Percentiles rank a stretch among this genome's conserved stretches.
phyloP scores from a whole-genome alignment of 1,140 invertebrate genomes.

The Eulimnadia texana region DNA sequence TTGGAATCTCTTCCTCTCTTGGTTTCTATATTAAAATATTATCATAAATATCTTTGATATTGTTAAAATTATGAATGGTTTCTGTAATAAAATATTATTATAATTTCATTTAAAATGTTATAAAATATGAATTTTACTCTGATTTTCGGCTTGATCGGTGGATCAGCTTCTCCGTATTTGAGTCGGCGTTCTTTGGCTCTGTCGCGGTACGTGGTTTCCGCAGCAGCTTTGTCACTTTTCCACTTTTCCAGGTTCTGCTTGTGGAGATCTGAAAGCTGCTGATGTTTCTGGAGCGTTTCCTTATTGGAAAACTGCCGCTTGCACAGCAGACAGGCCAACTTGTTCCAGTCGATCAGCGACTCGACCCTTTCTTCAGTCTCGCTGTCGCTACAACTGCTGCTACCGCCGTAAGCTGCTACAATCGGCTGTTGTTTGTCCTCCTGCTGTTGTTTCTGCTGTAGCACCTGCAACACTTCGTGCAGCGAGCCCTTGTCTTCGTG shows the following conservation, averaged over 20 bases:
- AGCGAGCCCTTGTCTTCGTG: conserved; percentile 24
- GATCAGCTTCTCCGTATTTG: conserved; percentile 80
- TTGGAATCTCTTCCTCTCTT: conserved; percentile 34
- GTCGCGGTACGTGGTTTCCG: conserved; percentile 56
- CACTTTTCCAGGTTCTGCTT: conserved; percentile 75
- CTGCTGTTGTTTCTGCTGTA: conserved; percentile 7
- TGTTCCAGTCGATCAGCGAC: conserved; percentile 66
- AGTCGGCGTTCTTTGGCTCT: conserved; percentile 85
- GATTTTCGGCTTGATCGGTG: conserved; percentile 52
- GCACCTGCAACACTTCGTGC: conserved; percentile 13
- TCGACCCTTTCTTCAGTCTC: conserved; percentile 37
- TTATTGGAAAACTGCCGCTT: conserved; percentile 50
- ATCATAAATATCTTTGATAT: conserved; percentile 3
- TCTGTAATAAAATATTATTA: not conserved
- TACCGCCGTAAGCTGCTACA: conserved; percentile 62
- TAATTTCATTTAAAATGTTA: conserved; percentile 2
- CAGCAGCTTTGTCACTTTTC: conserved; percentile 32
- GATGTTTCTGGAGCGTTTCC: conserved; percentile 39
- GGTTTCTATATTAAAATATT: conserved; percentile 17
- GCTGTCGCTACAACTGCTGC: conserved; percentile 48
- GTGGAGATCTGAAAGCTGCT: conserved; percentile 85
- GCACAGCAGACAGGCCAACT: conserved; percentile 86
- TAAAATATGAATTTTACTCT: conserved; percentile 31
- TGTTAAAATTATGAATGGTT: not conserved
- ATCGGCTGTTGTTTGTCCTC: conserved; percentile 2